Conservation (phyloP, 2,797 vertebrate species). For the Hirundo rustica region DNA sequence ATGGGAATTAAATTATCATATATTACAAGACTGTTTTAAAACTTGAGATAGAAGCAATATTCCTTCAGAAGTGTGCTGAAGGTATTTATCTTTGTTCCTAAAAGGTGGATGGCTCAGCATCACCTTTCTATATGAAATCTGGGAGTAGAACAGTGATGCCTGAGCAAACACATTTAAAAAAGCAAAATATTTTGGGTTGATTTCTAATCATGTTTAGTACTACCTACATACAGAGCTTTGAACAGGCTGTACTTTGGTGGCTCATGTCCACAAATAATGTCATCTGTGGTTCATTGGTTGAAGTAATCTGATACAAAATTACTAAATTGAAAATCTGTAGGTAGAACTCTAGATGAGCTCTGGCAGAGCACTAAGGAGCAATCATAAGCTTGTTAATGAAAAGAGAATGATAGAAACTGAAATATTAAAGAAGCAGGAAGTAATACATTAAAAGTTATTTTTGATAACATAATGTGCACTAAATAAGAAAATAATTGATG, state of each 20-base stretch:
- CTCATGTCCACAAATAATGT: constrained; percentile 53
- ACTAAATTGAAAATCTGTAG: constrained; percentile 59
- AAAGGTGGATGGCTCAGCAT: background rate
- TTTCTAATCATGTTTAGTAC: constrained; percentile 10
- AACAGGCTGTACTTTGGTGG: constrained; percentile 12
- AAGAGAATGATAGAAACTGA: constrained; percentile 25
- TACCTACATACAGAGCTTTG: background rate
- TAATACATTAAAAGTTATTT: constrained; percentile 48
- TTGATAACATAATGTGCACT: background rate
- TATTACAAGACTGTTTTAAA: background rate
- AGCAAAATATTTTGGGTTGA: background rate
- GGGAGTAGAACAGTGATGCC: background rate
- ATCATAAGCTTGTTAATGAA: constrained; percentile 53
- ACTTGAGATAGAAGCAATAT: background rate
- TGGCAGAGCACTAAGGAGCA: constrained; percentile 35
- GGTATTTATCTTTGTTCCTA: background rate
- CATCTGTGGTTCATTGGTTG: constrained; percentile 51
- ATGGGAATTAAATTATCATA: background rate
- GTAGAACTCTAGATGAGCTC: constrained; percentile 55
- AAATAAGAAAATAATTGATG: constrained; percentile 27
- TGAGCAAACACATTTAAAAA: background rate
- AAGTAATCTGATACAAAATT: constrained; percentile 66
- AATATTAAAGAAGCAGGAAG: constrained; percentile 47
- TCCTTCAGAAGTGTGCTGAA: background rate
- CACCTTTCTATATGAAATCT: background rate